Base-by-base conservation (phyloP, 2,113 vertebrate genomes). In the Saguinus imperator region DNA sequence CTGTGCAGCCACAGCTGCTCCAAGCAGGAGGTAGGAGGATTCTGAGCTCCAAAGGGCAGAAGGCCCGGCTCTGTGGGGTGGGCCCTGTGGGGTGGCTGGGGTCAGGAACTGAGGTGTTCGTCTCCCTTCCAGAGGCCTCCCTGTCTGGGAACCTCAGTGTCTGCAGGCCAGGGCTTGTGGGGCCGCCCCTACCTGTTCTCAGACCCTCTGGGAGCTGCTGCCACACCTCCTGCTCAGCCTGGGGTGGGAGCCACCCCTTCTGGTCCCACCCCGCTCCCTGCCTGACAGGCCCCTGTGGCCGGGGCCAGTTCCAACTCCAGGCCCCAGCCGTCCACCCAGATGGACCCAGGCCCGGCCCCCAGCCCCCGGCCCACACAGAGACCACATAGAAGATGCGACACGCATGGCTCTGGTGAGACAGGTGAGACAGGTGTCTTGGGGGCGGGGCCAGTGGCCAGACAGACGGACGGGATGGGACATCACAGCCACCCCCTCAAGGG, bases 291-390 rank as follows among this genome's bases (percentile, higher is more conserved):
- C 96, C 96, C 70, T 72, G 66, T 32, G 48, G 95, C 94, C 6
- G 81, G 85, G 91, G 45, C 94, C 91, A 35, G 58, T 84, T 13
- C 61, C 61, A 2, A 23, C 40, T 72, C 79, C 6, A 81, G 91
- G 96, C 97, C 98, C 98, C 95, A 97, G 96, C 96, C 11, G 0
- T 97, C 97, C 97, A 96, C 96, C 95, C 95, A 79, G 83, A 94
- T 40, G 91, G 96, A 89, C 95, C 96, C 98, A 88, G 97, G 8
- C 96, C 96, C 92, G 92, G 93, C 96, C 97, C 98, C 93, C 40
- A 98, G 98, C 98, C 97, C 98, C 98, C 91, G 96, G 97, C 98
- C 99, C 99, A 99, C 98, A 99, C 98, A 98, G 98, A 99, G 98
- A 99, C 98, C 98, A 99, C 99, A 99, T 93, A 98, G 94, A 98